Conservation (phyloP, 2,797 vertebrate species). For the Mallotus villosus region DNA sequence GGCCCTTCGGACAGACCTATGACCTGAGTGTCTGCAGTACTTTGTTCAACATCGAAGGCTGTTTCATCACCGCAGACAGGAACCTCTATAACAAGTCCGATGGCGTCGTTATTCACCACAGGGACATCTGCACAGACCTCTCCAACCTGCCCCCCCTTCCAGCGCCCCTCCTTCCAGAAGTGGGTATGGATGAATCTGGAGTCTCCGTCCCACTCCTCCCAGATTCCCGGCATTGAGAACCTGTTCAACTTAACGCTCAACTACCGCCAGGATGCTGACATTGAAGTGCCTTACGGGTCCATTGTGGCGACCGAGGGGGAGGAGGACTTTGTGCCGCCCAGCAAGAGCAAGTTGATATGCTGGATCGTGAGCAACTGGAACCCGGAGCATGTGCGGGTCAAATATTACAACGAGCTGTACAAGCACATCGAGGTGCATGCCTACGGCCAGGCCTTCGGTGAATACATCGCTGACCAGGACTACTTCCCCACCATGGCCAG, state of each 20-base stretch:
- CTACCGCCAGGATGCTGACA: conserved; percentile 95
- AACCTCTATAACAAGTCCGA: conserved; percentile 92
- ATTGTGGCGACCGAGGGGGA: conserved; percentile 82
- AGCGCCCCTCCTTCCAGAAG: conserved; percentile 92
- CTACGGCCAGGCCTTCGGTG: conserved; percentile 93
- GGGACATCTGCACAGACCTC: conserved; percentile 91
- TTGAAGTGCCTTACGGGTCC: conserved; percentile 96
- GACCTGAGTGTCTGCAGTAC: conserved; percentile 89
- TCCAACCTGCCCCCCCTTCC: conserved; percentile 89
- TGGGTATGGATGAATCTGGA: conserved; percentile 99
- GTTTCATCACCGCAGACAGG: conserved; percentile 90
- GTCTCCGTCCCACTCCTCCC: conserved; percentile 93
- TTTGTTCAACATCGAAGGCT: conserved; percentile 91
- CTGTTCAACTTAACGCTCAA: conserved; percentile 95
- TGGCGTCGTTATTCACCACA: conserved; percentile 92
- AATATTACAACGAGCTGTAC: conserved; percentile 96
- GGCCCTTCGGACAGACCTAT: conserved; percentile 95
- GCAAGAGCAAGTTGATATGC: conserved; percentile 93
- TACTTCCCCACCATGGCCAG: conserved; percentile 92
- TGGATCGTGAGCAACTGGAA: conserved; percentile 99
- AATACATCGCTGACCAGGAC: conserved; percentile 89
- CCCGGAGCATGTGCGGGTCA: conserved; percentile 90
- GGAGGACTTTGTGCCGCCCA: conserved; percentile 87
- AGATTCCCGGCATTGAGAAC: conserved; percentile 89
- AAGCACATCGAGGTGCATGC: conserved; percentile 96